Base-by-base conservation (phyloP, 2,888 invertebrate genomes). In the Dryobota labecula region DNA sequence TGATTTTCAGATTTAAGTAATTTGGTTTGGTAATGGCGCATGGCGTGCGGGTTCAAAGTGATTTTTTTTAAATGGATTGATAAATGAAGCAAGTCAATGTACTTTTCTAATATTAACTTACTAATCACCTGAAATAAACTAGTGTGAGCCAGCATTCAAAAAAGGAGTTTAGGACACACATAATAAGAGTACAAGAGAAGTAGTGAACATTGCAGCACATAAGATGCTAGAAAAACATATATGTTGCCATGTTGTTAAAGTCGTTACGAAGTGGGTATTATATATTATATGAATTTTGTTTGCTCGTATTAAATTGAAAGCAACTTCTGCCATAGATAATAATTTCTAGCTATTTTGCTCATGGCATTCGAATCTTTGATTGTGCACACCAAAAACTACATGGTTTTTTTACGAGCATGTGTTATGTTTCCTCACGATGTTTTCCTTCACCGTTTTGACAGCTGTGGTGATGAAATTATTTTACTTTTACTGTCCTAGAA, bases 61-160 rank as follows among this genome's bases (percentile, higher is more conserved):
- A 41, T 51, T 45, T 20, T 33, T n/a, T 61, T 0, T 51, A 73
- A 78, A 72, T 41, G 62, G 57, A 66, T 24, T 20, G 20, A 45
- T 43, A 36, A 75, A 69, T 43, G 27, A 65, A 61, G 24, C 56
- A 56, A 69, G 69, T 75, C 70, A 80, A 78, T 75, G 76, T 43
- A 69, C 62, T 51, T 49, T 64, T 68, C 49, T 64, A 68, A 54
- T 41, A 80, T 60, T 80, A 64, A 67, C 13, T 24, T 13, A 41
- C 43, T 64, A 54, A 47, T 54, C 7, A 20, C 7, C 18, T 30
- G 20, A 56, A 60, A 80, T 68, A 60, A 76, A 49, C 20, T 24
- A 45, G 24, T 27, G n/a, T 47, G 43, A 43, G 49, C 13, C 49
- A 38, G 49, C 13, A 18, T 57, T n/a, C 15, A 15, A 47, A 33